Base-by-base conservation (phyloP, 2,797 vertebrate genomes). In the Cheirogaleus major region DNA sequence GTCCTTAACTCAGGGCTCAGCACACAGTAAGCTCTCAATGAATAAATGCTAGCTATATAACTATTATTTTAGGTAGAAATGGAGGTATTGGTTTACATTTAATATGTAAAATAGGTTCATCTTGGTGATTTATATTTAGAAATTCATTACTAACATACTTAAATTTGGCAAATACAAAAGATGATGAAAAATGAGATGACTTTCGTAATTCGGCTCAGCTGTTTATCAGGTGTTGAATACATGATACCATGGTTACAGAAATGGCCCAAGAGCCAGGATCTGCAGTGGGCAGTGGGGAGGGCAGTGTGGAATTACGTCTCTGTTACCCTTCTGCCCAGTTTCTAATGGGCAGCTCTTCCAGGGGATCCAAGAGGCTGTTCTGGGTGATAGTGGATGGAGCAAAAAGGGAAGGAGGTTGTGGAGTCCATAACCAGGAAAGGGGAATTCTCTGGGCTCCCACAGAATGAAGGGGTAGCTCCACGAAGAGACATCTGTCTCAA, bases 41-140 rank as follows among this genome's bases (percentile, higher is more conserved):
- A 63, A 76, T 61, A 41, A 78, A 70, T n/a, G 27, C 61, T 91
- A 91, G 12, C 17, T 61, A 63, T 48, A 23, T 83, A 65, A 41
- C 75, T 89, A 86, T 70, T 82, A 85, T 75, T 85, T 83, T 78
- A 87, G 61, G 17, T 67, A 80, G 32, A 94, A 90, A 78, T 80
- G 3, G 69, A 67, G 52, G 3, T 79, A 41, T 57, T 18, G 2
- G 18, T 52, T 91, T 84, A 76, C 20, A 48, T 20, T 90, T 63
- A 81, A 65, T 73, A 59, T 4, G 30, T 57, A 48, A 88, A n/a
- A 79, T 45, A 82, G 52, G 88, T 85, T 48, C 78, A 69, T 55
- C 20, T 88, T 50, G 41, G 14, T 55, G 27, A 61, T 35, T 82
- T 93, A 32, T 79, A 81, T 59, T 88, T 85, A 87, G 15, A 38